Base-by-base conservation (phyloP, 2,113 vertebrate species). In the Epinephelus cyanopodus region DNA sequence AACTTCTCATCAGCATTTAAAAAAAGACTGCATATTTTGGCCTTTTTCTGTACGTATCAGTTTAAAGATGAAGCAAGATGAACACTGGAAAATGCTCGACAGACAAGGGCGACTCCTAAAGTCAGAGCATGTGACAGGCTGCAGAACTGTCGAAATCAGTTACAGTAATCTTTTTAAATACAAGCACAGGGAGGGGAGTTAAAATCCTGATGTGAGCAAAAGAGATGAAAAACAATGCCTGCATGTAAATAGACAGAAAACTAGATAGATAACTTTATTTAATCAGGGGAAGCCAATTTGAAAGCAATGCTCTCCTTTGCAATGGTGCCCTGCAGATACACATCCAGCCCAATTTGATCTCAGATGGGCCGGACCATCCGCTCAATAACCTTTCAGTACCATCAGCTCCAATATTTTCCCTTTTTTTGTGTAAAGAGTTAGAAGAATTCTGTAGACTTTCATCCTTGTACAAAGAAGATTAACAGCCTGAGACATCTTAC, bases 141-240 rank as follows among this genome's bases (percentile, higher is more conserved):
- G 5, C 48, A 62, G 45, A 69, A 14, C 14, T 23, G 69, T 67
- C 54, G 21, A 21, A 5, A 69, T 65, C 57, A 19, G 53, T 82
- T 72, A 54, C 8, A 54, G 29, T 68, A 56, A 77, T 64, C 42
- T 69, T 53, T 83, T 63, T 13, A 65, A 82, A 72, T 12, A 74
- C 27, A 74, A 70, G 9, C 45, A 77, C 53, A 72, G 7, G 2
- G 3, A 50, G 45, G 7, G 25, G 27, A 77, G 79, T 81, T 64
- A 75, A 66, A 39, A 76, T 74, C 74, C 54, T 61, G 77, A 57
- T 45, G 71, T 78, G 79, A 27, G 68, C 57, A 74, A 76, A 79
- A 7, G 39, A 27, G 8, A 77, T 53, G n/a, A 52, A 76, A 84
- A 78, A 61, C 54, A 88, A 61, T 45, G 19, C 25, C 6, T 7